Evolutionary conservation across 2,888 invertebrate species (phyloP), one percentile per base, ranked within the genome.

Genomic region (Cheilosia pagana): DNA sequence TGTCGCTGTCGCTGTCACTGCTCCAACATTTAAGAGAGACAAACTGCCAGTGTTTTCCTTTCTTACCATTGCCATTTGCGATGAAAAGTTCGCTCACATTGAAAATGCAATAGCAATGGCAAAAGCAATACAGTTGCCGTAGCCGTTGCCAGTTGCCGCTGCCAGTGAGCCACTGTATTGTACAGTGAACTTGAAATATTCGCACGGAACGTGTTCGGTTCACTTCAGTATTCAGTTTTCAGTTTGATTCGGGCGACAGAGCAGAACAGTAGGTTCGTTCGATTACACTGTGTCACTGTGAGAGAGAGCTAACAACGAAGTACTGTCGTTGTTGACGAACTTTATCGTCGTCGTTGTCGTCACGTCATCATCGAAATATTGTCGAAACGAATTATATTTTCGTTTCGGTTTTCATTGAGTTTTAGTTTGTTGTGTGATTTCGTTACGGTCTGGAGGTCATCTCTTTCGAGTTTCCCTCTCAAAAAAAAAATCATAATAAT

Each of bases 161-260:
- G 23, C 14, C 50, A 50, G 50, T 16, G 2, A 45, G 25, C 68
- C 53, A 28, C 55, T 31, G 55, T 48, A 28, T 57, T 55, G 31
- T 62, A 53, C 53, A 28, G 62, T 71, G 71, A 78, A 83, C 82
- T 83, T 83, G 78, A 83, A 78, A 68, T 79, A 74, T 79, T 83
- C 74, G 83, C 83, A 74, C 39, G 74, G 23, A 83, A 65, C 74
- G 78, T 70, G 70, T 83, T 70, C 70, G 70, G 68, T 70, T 59
- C 14, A 55, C 52, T 77, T 63, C 75, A 31, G 57, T 19, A 55
- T 62, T 74, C 48, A 31, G 57, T 19, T 62, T 62, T 74, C 48
- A 83, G 83, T 83, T 83, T 83, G 68, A 74, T 75, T 79, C 78
- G 74, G 79, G 68, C 74, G 72, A 75, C 57, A 83, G 74, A 83